A percentile compares a stretch with the other conserved stretches of the same genome.
phyloP scores from a whole-genome alignment of 2,888 invertebrate species.

The Oeneis ivallda region DNA sequence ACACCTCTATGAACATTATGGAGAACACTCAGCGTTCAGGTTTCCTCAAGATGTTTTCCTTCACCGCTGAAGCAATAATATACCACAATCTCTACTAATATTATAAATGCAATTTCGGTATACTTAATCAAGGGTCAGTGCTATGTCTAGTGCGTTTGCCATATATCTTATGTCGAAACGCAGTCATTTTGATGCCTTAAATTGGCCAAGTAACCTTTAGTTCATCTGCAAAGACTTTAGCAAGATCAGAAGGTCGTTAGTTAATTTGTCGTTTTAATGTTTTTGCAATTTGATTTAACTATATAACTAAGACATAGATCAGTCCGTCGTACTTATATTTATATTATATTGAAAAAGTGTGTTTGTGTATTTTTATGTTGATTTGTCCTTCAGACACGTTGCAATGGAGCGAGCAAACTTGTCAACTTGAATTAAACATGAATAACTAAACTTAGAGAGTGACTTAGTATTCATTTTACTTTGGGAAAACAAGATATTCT shows the following conservation, averaged over 20 bases:
- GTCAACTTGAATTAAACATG: no score
- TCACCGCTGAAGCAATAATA: neutral
- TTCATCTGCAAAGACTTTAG: conserved; percentile 35
- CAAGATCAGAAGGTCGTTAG: conserved; percentile 32
- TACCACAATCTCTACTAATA: no score
- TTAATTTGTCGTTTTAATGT: conserved; percentile 27
- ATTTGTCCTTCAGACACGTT: no score
- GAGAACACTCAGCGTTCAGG: no score
- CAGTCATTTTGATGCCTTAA: conserved; percentile 53
- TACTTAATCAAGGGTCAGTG: neutral
- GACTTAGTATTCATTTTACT: no score
- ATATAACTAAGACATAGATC: neutral
- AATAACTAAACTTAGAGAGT: no score
- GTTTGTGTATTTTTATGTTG: no score
- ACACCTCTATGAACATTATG: no score
- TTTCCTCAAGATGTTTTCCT: no score
- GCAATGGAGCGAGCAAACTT: no score
- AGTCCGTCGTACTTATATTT: neutral
- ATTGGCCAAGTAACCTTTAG: conserved; percentile 69
- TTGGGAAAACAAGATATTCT: no score
- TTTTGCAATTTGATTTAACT: conserved; percentile 17
- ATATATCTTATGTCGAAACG: conserved; percentile 48
- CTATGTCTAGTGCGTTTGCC: neutral
- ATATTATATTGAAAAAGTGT: neutral
- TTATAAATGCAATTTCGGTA: conserved; percentile 1